Conservation (phyloP, 2,888 invertebrate species). For the Ectemnius continuus region DNA sequence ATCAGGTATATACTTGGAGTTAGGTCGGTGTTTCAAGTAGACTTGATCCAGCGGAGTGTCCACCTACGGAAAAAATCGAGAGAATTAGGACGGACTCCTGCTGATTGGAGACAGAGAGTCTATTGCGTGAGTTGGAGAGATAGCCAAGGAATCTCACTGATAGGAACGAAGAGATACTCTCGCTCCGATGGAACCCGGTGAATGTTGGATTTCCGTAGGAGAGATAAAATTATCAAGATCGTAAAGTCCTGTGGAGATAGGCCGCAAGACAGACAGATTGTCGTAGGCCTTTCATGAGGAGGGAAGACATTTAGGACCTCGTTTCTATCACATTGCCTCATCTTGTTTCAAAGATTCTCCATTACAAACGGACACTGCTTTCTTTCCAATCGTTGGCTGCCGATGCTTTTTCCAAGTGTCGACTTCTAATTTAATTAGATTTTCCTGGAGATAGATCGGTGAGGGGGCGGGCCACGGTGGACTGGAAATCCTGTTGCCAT, state of each 20-base stretch:
- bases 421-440: neutral
- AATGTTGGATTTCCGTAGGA: neutral
- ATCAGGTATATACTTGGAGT: too few species aligned
- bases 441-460: neutral
- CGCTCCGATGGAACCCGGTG: neutral
- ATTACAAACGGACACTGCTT: neutral
- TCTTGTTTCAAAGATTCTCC: neutral
- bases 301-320: neutral
- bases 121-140: neutral
- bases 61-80: too few species aligned
- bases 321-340: neutral
- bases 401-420: neutral
- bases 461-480: neutral
- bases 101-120: too few species aligned
- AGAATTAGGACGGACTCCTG: too few species aligned
- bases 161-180: neutral
- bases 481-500: neutral
- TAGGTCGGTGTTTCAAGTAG: too few species aligned
- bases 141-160: neutral
- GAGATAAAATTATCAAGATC: slow-evolving; percentile 7
- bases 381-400: neutral
- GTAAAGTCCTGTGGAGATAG: neutral
- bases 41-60: too few species aligned
- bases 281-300: neutral
- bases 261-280: neutral